Evolutionary conservation across 2,113 vertebrate genomes (phyloP), one percentile per base, ranked within the genome.

Genomic region (Mormoops blainvillei): DNA sequence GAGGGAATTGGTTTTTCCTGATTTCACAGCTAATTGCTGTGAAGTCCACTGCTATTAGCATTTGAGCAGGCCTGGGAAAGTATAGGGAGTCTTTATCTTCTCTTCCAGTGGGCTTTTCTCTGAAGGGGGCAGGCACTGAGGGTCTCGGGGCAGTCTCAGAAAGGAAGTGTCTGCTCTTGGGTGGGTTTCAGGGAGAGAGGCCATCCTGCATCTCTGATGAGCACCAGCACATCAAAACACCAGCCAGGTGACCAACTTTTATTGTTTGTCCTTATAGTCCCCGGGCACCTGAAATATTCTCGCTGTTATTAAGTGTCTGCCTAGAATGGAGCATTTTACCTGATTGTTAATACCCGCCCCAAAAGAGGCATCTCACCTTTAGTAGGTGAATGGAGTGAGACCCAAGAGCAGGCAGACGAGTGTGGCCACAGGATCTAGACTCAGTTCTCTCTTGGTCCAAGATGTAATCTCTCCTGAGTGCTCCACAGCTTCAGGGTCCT

Each of bases 1-100:
- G 85, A 96, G 81, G 97, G 97, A 97, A 95, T 95, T 61, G 4
- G 61, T 88, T 71, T 93, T 97, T 96, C 94, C 91, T 33, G 58
- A 45, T 84, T 86, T 97, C 97, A 61, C 96, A 97, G 91, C 91
- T 93, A 63, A 61, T 28, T 61, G 26, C 96, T 93, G 91, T 58
- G 91, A 80, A 67, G 43, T 4, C 80, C 4, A 28, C 20, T 28
- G 94, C 91, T 54, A 10, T 31, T 87, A 96, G 86, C 87, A 89
- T 92, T 89, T 13, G 36, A 81, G 93, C 41, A 73, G 89, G 82
- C 96, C 89, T 97, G 96, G 95, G 97, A 95, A 95, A 86, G 89
- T 56, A 67, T 95, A 96, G 89, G 89, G 89, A 83, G 94, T 96
- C 80, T 92, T 87, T 94, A 81, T 85, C 92, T 89, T 91, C 28